Conservation (phyloP, 1,140 invertebrate genomes). For the Radopholus similis region DNA sequence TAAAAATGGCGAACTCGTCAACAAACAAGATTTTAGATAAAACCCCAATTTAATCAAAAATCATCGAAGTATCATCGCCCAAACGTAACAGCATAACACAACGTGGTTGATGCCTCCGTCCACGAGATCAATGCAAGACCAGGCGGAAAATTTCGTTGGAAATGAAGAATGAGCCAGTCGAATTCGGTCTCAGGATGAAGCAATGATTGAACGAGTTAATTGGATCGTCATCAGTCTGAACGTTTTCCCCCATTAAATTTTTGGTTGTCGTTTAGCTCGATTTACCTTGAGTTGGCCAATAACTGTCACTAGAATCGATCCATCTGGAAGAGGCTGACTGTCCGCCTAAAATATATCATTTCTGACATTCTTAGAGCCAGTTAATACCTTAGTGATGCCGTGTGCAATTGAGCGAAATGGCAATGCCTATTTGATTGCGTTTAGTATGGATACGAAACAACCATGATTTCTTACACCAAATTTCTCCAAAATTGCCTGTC, state of each 20-base stretch:
- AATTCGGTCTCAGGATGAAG: slow-evolving; percentile 55
- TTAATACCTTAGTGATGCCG: slow-evolving; percentile 50
- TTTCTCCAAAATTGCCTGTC: slow-evolving; percentile 54
- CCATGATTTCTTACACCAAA: slow-evolving; percentile 41
- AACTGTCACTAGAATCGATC: slow-evolving; percentile 56
- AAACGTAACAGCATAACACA: neutral
- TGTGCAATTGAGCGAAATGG: slow-evolving; percentile 55
- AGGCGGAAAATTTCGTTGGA: slow-evolving; percentile 60
- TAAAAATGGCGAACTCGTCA: slow-evolving; percentile 17
- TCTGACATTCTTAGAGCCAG: no score
- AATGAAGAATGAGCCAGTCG: slow-evolving; percentile 52
- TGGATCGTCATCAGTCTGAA: slow-evolving; percentile 59
- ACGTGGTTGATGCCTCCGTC: slow-evolving; percentile 39
- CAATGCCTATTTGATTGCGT: slow-evolving; percentile 40
- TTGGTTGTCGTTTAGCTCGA: neutral
- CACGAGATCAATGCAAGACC: slow-evolving; percentile 44
- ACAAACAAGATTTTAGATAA: neutral
- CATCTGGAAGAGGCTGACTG: slow-evolving; percentile 56
- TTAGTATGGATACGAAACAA: neutral
- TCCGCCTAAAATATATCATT: slow-evolving; percentile 24
- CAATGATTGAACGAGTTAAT: slow-evolving; percentile 55
- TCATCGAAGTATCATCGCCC: no score
- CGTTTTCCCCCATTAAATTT: neutral
- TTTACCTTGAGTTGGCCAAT: slow-evolving; percentile 58
- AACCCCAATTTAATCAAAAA: neutral